Evolutionary conservation across 2,797 vertebrate species (phyloP), one percentile per base, ranked within the genome.

Genomic region (Poecilia velifera): DNA sequence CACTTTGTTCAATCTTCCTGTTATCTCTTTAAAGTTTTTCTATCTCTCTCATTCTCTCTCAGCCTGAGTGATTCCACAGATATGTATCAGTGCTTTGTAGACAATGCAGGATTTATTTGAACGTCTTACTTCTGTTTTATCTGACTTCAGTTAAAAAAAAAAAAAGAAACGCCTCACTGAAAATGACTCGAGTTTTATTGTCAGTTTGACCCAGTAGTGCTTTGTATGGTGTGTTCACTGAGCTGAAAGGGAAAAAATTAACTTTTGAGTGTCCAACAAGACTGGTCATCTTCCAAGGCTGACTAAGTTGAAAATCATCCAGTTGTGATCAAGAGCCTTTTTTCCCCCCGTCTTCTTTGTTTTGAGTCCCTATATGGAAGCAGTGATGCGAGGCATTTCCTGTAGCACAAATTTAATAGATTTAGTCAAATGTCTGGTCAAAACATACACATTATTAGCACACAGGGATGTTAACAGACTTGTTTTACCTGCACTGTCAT

Each of bases 271-370:
- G 31, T 36, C 16, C 31, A 36, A 64, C 31, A 22, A 64, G 62
- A 20, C 34, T 20, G 1, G 31, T 36, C 2, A 20, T 18, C 34
- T 64, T 36, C 31, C 28, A 34, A 16, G 14, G 59, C 57, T 12
- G 28, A 34, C 57, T 64, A 8, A 34, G 13, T 62, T 62, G 28
- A 34, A 62, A 64, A 36, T 36, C 34, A 36, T 36, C 16, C 62
- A 64, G 0, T 36, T 64, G 62, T 64, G 34, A 34, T 64, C 34
- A 64, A 6, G 62, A 36, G 16, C 16, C 3, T 20, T 18, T 64
- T 34, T 7, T 3, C 0, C 4, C 39, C 39, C 39, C 41, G 0
- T 41, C 41, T 41, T 1, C 0, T 57, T n/a, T 0, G 0, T 57
- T 57, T 57, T 10, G 53, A n/a, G 53, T 13, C n/a, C n/a, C 4